Evolutionary conservation across 2,888 invertebrate genomes (phyloP), one percentile per base, ranked within the genome.

Genomic region (Diaphora mendica): DNA sequence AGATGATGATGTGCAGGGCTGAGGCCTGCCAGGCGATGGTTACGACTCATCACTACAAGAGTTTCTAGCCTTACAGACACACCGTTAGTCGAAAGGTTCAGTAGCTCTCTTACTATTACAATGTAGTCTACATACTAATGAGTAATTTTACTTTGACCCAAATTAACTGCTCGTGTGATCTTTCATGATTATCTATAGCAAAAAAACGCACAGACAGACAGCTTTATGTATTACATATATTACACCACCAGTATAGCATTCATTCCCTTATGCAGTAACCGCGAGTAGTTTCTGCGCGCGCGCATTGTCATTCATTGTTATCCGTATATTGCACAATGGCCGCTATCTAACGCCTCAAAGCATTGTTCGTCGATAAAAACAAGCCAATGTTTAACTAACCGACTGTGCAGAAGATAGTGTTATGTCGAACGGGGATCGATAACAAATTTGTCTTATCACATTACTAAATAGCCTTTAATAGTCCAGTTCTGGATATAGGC

Each of bases 291-390:
- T 77, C 83, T 83, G 84, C 74, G 73, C 48, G 76, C 44, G 59
- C 76, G 76, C 76, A 80, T 82, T 83, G 81, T 84, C 72, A 23
- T 39, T 80, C 82, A 87, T 89, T 89, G 89, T 89, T 78, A 80
- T 33, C 88, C 86, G 79, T 89, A 89, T 87, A 87, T 86, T 85
- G 80, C 85, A 89, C 88, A 89, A 88, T 88, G 79, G 78, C 74
- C 73, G 76, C 75, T 81, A 82, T 84, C 80, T 72, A 64, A 80
- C 77, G 76, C 85, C 73, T 75, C 79, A 73, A 26, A 64, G 77
- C 81, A 87, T 87, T 87, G 87, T 87, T 85, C 79, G 33, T 67
- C 75, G 80, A 84, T 86, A 84, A 77, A 77, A 81, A 75, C 72
- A 76, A 73, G 68, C 72, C 65, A 66, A 62, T 72, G 75, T 73